Evolutionary conservation across 2,888 invertebrate genomes (phyloP).

Genomic region (Agriopis aurantiaria): DNA sequence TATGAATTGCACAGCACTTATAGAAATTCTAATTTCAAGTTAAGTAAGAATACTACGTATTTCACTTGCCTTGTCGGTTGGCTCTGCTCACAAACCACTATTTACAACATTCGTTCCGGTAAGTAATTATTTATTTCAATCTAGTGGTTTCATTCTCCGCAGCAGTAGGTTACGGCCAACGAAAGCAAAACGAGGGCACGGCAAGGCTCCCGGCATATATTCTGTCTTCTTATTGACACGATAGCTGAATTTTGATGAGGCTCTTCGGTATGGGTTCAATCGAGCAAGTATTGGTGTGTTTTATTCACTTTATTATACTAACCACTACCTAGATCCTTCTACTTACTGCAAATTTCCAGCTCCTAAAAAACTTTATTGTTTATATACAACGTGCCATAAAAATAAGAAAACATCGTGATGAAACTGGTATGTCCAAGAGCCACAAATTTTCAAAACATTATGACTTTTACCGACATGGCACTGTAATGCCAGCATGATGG

Average conservation of each 20-base stretch:
- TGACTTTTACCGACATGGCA: too few relatives aligned
- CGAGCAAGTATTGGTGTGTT: conserved; percentile 31
- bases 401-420: too few relatives aligned
- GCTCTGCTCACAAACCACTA: conserved; percentile 18
- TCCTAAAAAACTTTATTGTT: too few relatives aligned
- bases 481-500: too few relatives aligned
- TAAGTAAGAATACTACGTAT: too few relatives aligned
- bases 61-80: neutral
- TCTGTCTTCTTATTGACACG: conserved; percentile 52
- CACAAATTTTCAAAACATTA: too few relatives aligned
- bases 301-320: neutral
- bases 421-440: too few relatives aligned
- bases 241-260: conserved; percentile 23
- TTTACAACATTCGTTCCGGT: conserved; percentile 38
- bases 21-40: too few relatives aligned
- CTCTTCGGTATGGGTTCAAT: conserved; percentile 54
- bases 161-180: conserved; percentile 49
- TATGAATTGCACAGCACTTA: too few relatives aligned
- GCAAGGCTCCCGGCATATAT: conserved; percentile 57
- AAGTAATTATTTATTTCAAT: conserved; percentile 44
- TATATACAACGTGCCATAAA: too few relatives aligned
- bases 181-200: conserved; percentile 68
- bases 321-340: neutral
- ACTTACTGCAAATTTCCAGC: neutral
- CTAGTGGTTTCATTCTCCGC: conserved; percentile 49